Evolutionary conservation across 1,140 invertebrate genomes (phyloP).

Genomic region (Caenorhabditis latens): DNA sequence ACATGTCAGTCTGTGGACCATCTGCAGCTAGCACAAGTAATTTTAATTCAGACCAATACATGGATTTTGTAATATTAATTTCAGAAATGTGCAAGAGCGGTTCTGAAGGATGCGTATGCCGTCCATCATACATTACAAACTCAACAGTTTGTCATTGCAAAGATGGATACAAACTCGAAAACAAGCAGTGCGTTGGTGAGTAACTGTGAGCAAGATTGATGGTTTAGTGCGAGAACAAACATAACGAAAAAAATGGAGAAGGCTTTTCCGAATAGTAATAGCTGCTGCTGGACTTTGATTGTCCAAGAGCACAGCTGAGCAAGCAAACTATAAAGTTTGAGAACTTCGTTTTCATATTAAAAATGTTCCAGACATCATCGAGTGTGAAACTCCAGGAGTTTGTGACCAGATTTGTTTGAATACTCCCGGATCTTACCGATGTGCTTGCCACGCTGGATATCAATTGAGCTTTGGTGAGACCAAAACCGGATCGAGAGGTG

Average conservation of each 20-base stretch:
- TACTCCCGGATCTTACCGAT: constrained; percentile 91
- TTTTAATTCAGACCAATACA: not conserved
- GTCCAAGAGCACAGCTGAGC: not conserved
- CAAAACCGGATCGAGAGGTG: not conserved
- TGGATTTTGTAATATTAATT: constrained; percentile 31
- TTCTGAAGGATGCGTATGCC: constrained; percentile 66
- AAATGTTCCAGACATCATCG: constrained; percentile 86
- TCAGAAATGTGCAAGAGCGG: constrained; percentile 51
- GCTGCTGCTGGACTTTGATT: not conserved
- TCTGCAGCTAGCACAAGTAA: not conserved
- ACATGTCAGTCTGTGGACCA: constrained; percentile 50
- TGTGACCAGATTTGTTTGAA: constrained; percentile 85
- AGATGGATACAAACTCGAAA: constrained; percentile 57
- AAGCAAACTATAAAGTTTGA: not conserved
- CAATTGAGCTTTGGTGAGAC: constrained; percentile 79
- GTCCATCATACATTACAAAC: constrained; percentile 53
- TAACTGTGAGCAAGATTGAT: constrained; percentile 12
- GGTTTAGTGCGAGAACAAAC: constrained; percentile 44
- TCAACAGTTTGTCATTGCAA: constrained; percentile 65
- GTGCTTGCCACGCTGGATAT: constrained; percentile 89
- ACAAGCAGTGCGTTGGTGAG: constrained; percentile 68
- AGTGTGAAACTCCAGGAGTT: constrained; percentile 86
- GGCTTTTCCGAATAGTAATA: not conserved
- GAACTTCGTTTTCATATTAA: too few species aligned
- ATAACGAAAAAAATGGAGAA: not conserved